Conservation (phyloP, 2,113 vertebrate species). For the Fulmarus glacialis region DNA sequence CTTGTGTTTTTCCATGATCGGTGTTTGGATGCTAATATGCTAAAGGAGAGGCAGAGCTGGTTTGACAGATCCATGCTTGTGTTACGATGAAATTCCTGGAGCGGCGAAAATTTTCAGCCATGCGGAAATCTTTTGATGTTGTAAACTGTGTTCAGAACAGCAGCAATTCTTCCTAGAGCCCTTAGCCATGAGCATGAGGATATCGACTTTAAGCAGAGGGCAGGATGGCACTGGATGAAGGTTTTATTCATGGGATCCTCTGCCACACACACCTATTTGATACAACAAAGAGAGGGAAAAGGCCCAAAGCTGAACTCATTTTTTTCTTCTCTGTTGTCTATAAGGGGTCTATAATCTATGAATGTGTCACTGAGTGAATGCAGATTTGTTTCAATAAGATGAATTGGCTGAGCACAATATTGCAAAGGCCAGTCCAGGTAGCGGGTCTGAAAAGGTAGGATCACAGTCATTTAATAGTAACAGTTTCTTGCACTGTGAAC, state of each 20-base stretch:
- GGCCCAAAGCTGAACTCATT: background rate
- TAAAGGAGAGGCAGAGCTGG: background rate
- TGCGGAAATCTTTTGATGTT: background rate
- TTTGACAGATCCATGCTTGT: background rate
- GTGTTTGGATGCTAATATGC: background rate
- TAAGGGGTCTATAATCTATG: background rate
- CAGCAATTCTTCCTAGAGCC: background rate
- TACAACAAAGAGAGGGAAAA: background rate
- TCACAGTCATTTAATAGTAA: background rate
- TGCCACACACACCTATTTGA: background rate
- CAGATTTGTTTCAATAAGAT: background rate
- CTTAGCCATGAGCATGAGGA: background rate
- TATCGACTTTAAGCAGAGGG: background rate
- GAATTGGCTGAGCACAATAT: background rate
- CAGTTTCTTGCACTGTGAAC: background rate
- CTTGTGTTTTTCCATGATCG: background rate
- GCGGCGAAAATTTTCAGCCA: conserved; percentile 11
- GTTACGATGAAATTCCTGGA: background rate
- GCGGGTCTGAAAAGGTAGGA: background rate
- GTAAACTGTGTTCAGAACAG: background rate
- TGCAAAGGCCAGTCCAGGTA: background rate
- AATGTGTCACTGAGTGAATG: background rate
- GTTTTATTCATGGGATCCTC: background rate
- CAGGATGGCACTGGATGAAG: background rate
- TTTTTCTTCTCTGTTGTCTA: background rate